Base-by-base conservation (phyloP, 2,888 invertebrate species). In the Loripinus fragilis region DNA sequence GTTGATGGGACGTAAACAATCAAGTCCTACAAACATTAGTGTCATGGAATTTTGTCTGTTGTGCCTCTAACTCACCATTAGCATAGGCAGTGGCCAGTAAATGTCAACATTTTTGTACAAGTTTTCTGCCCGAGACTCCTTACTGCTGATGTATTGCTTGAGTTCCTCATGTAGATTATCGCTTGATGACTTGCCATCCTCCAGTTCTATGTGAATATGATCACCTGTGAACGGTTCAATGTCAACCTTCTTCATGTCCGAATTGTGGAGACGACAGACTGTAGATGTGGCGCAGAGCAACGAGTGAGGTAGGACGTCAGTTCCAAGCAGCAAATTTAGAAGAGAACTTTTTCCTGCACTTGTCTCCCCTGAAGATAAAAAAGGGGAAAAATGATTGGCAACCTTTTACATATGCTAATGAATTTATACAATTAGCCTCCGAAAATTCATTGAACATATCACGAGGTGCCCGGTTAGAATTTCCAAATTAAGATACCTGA, bases 341-440 rank as follows among this genome's bases (percentile, higher is more conserved):
- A 92, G 80, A 23, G 89, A 89, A 79, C 91, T 91, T 76, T 92
- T 92, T 0, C 92, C 92, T 10, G 91, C 90, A 52, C 90, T 88
- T 42, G 91, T 91, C 66, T 91, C 91, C 8, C 91, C 91, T 91
- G 64, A 52, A 52, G 25, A 55, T 55, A 28, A 28, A 25, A 15
- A 41, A 41, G 15, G n/a, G n/a, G n/a, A n/a, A n/a, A n/a, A n/a
- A n/a, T n/a, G n/a, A n/a, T n/a, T n/a, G n/a, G n/a, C n/a, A n/a
- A n/a, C n/a, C n/a, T n/a, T n/a, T n/a, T n/a, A n/a, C n/a, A n/a
- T n/a, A n/a, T n/a, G n/a, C n/a, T n/a, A n/a, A n/a, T n/a, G n/a
- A n/a, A n/a, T n/a, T n/a, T n/a, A n/a, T n/a, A n/a, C n/a, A n/a
- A n/a, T n/a, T n/a, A n/a, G n/a, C n/a, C n/a, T n/a, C n/a, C n/a